Base-by-base conservation (phyloP, 2,797 vertebrate genomes). In the Miichthys miiuy region DNA sequence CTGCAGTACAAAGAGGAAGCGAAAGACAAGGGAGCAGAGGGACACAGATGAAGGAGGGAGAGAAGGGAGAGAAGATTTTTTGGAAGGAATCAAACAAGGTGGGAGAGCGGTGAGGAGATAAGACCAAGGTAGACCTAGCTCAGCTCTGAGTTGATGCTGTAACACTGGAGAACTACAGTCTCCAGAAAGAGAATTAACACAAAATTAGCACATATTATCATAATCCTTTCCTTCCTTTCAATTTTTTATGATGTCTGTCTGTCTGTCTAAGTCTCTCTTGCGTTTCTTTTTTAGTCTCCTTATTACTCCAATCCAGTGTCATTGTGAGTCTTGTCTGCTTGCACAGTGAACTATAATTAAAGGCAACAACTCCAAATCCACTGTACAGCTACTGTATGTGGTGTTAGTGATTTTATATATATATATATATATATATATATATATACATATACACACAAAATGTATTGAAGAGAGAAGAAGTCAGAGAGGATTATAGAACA, bases 151-250 rank as follows among this genome's bases (percentile, higher is more conserved):
- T 84, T 68, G 73, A 73, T 55, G 71, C 52, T 25, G 68, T 82
- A 68, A 81, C 75, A 72, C 63, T 68, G 56, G 77, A 81, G 73
- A 77, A 71, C 58, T 72, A 38, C 30, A 72, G 68, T 79, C 81
- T 62, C 71, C 56, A 77, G 77, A 75, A 84, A 48, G 51, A 75
- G 64, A 87, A 91, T 86, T 73, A 85, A 85, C 80, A 80, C 66
- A 76, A 81, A 84, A 91, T 90, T 90, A 77, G 74, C 83, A 87
- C 76, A 90, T 67, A 88, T 93, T 88, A 88, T 73, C 83, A 91
- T 89, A 89, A 88, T 86, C 84, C 72, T 54, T 80, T 57, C 57
- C n/a, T 67, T 72, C 86, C 46, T 86, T 86, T 84, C 23, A 21
- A 56, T 73, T 79, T 78, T 75, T 71, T n/a, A 67, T 77, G 55